Evolutionary conservation across 2,113 vertebrate species (phyloP).

Genomic region (Brachyhypopomus occidentalis): DNA sequence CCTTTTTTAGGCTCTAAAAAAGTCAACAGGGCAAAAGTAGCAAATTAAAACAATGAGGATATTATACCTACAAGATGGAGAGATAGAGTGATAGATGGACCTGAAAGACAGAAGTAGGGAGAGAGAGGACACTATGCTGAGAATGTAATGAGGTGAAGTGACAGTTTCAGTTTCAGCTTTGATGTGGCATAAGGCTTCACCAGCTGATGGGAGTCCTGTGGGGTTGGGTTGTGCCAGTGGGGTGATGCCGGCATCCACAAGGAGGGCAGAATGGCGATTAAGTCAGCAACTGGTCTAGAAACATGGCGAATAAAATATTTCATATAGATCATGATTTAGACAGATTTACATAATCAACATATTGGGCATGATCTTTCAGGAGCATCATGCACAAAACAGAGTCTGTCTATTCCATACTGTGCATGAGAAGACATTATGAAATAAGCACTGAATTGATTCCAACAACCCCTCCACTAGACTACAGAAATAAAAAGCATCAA

Average conservation of each 20-base stretch:
- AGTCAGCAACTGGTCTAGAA: constrained; percentile 23
- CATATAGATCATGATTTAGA: constrained; percentile 4
- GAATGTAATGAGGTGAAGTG: background rate
- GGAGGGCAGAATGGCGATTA: constrained; percentile 23
- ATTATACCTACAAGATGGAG: background rate
- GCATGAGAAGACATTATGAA: background rate
- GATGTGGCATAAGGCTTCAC: background rate
- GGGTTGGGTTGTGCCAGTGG: background rate
- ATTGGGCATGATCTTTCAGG: background rate
- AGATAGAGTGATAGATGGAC: background rate
- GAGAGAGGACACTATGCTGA: background rate
- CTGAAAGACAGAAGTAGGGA: background rate
- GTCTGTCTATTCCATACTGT: background rate
- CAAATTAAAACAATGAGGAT: constrained; percentile 13
- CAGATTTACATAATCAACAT: constrained; percentile 2
- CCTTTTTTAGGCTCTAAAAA: background rate
- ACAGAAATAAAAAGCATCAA: background rate
- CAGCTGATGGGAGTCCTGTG: background rate
- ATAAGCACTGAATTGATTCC: background rate
- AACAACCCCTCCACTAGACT: background rate
- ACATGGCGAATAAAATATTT: constrained; percentile 15
- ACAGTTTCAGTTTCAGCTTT: constrained; percentile 25
- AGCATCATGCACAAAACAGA: background rate
- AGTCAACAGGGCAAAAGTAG: background rate
- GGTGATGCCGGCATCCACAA: constrained; percentile 25